A percentile compares a stretch with the other conserved stretches of the same genome.
These are phyloP conservation scores for Phenacoccus solenopsis DNA, from an alignment of 1,140 invertebrate species.

Conservation along the genomic window DNA sequence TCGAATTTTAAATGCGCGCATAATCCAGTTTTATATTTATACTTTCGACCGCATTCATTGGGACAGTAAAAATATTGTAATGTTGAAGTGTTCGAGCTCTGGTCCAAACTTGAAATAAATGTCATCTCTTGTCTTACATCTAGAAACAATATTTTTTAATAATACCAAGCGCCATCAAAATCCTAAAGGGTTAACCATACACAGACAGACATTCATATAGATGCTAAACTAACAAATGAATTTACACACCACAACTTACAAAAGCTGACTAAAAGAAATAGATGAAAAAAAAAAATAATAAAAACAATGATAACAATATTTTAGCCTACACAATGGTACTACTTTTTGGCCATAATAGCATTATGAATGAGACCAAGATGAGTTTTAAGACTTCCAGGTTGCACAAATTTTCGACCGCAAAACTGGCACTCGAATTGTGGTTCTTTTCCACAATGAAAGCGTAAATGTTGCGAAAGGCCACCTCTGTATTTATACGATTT, in stretches of 20 bases:
- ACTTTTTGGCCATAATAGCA: neutral
- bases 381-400: conserved; percentile 2
- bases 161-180: neutral
- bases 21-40: conserved; percentile 35
- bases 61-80: conserved; percentile 13
- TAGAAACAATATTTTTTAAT: neutral
- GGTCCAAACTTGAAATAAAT: too few relatives aligned
- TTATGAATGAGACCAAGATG: neutral
- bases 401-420: conserved; percentile 10
- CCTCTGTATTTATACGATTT: conserved; percentile 39
- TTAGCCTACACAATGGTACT: neutral
- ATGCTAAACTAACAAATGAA: too few relatives aligned
- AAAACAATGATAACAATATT: neutral
- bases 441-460: conserved; percentile 41
- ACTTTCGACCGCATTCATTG: conserved; percentile 32
- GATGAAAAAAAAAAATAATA: neutral
- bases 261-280: neutral
- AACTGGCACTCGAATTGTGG: conserved; percentile 44
- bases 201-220: too few relatives aligned
- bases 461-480: conserved; percentile 35
- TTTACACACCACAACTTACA: too few relatives aligned
- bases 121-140: neutral
- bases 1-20: conserved; percentile 39
- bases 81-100: neutral
- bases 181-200: too few relatives aligned